Conservation (phyloP, 1,140 invertebrate species). For the Metopolophium dirhodum region DNA sequence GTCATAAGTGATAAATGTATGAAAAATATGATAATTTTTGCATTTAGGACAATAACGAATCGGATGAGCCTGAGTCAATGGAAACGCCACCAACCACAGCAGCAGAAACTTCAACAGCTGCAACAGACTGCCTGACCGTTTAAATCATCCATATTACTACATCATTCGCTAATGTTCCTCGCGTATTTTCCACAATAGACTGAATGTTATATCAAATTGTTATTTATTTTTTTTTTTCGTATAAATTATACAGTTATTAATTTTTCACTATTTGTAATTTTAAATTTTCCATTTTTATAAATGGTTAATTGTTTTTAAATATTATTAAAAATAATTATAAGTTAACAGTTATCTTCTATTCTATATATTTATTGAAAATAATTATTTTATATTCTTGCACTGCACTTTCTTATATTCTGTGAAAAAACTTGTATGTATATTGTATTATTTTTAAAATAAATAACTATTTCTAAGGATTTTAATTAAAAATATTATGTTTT, state of each 20-base stretch:
- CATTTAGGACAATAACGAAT: conserved; percentile 4
- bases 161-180: conserved; percentile 41
- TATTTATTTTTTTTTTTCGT: conserved; percentile 6
- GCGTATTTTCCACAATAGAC: conserved; percentile 12
- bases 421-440: neutral
- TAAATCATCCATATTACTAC: neutral
- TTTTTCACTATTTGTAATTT: neutral
- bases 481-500: neutral
- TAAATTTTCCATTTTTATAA: neutral
- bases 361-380: conserved; percentile 3
- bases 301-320: neutral
- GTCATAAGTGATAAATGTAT: neutral
- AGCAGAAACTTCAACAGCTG: neutral
- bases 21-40: neutral
- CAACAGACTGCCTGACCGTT: neutral
- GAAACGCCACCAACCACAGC: neutral
- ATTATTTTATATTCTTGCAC: conserved; percentile 17
- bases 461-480: neutral
- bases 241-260: conserved; percentile 8
- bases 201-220: conserved; percentile 52
- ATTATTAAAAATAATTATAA: neutral
- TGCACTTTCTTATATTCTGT: neutral
- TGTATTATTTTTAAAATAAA: conserved; percentile 22
- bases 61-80: neutral
- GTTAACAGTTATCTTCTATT: neutral